phyloP scores from a whole-genome alignment of 2,797 vertebrate genomes.

The Amniataba percoides region DNA sequence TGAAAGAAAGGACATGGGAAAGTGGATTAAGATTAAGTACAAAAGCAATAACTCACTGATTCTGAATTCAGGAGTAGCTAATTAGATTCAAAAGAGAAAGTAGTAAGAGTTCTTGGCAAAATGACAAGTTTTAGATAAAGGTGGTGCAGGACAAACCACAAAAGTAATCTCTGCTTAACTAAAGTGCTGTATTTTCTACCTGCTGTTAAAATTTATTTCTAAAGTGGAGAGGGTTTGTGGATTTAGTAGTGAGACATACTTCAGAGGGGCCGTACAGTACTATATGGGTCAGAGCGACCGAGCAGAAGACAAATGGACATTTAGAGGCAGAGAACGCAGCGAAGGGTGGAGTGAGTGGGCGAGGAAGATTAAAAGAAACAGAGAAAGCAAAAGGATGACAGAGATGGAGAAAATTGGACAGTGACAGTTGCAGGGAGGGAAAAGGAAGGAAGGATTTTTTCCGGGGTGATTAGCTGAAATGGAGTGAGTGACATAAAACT shows the following conservation, averaged over 20 bases:
- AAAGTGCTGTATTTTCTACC: conserved; percentile 27
- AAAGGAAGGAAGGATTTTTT: conserved; percentile 55
- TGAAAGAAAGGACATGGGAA: conserved; percentile 62
- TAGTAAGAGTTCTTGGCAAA: conserved; percentile 12
- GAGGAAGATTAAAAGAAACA: conserved; percentile 71
- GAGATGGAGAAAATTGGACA: conserved; percentile 79
- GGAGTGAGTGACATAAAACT: conserved; percentile 73
- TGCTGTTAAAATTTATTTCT: conserved; percentile 41
- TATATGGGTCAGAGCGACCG: conserved; percentile 79
- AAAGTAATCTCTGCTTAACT: conserved; percentile 13
- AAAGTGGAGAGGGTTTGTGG: conserved; percentile 40
- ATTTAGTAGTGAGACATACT: conserved; percentile 57
- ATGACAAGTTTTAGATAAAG: conserved; percentile 3
- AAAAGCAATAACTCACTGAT: conserved; percentile 17
- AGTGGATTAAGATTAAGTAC: conserved; percentile 48
- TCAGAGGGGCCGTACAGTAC: conserved; percentile 56
- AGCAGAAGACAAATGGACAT: conserved; percentile 78
- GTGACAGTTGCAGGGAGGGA: conserved; percentile 66
- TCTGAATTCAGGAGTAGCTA: conserved; percentile 8
- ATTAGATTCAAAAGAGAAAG: conserved; percentile 27
- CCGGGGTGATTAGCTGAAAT: conserved; percentile 68
- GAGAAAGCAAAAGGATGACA: conserved; percentile 67
- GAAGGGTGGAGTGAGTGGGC: conserved; percentile 60
- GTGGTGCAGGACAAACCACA: conserved; percentile 18
- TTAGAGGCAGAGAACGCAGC: conserved; percentile 63